These are phyloP conservation scores for Gymnothorax javanicus DNA, from an alignment of 2,797 vertebrate species.

Conservation along the genomic window DNA sequence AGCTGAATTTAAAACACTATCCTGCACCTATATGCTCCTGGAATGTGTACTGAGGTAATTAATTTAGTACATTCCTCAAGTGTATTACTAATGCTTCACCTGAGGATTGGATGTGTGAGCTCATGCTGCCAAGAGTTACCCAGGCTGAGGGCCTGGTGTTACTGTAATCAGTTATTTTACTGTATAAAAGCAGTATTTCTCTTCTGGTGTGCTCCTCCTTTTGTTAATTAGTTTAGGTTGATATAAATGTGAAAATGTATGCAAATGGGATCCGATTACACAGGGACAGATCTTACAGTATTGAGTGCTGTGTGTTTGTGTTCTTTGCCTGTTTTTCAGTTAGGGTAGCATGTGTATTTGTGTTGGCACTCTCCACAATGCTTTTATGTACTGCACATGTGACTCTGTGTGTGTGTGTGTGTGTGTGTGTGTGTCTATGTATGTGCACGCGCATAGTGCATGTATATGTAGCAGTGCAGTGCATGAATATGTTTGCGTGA, in stretches of 20 bases:
- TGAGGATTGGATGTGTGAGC: not conserved
- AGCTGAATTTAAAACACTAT: not conserved
- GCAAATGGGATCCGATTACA: not conserved
- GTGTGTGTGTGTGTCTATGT: constrained; percentile 1
- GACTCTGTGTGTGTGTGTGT: no score
- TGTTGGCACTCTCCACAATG: not conserved
- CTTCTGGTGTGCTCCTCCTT: no score
- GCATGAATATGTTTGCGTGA: not conserved
- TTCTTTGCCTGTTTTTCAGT: not conserved
- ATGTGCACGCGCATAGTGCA: not conserved
- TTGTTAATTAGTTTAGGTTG: no score
- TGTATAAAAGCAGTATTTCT: no score
- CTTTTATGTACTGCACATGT: no score
- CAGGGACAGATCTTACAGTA: not conserved
- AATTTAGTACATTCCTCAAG: not conserved
- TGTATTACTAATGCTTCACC: not conserved
- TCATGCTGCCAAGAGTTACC: not conserved
- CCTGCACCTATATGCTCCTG: not conserved
- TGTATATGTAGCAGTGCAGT: not conserved
- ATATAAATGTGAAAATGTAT: not conserved
- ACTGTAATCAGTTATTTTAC: no score
- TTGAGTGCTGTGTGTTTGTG: not conserved
- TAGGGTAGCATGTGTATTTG: not conserved
- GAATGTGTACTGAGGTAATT: not conserved
- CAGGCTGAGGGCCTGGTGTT: not conserved